These are phyloP conservation scores for Onychomys leucogaster DNA, from an alignment of 2,797 vertebrate species.

Conservation along the genomic window DNA sequence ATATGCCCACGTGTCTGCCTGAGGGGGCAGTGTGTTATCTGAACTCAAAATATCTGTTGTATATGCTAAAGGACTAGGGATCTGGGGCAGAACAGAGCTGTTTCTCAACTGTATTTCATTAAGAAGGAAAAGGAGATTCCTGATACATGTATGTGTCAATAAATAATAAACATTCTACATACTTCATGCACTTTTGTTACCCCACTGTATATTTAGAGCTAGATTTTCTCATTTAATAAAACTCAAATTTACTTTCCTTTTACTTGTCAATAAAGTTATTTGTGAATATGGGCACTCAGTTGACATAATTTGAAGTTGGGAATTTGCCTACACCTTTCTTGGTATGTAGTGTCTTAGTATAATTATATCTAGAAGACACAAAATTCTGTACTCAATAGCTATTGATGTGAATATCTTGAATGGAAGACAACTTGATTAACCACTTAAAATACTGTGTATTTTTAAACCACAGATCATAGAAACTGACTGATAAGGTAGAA, in stretches of 20 bases:
- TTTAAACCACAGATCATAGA: constrained; percentile 28
- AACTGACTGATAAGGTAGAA: background rate
- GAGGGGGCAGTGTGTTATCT: background rate
- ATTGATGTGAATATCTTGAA: constrained; percentile 40
- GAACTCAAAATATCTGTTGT: background rate
- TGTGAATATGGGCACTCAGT: constrained; percentile 16
- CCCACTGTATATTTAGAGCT: background rate
- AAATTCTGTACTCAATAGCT: constrained; percentile 36
- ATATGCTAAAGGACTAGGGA: constrained; percentile 3
- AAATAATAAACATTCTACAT: constrained; percentile 2
- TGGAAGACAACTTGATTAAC: background rate
- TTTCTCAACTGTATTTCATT: background rate
- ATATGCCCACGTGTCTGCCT: background rate
- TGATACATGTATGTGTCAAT: background rate
- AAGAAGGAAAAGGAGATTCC: background rate
- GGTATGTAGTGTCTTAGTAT: constrained; percentile 9
- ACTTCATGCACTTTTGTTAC: background rate
- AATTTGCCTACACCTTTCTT: constrained; percentile 40
- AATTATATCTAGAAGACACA: background rate
- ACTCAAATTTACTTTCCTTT: constrained; percentile 19
- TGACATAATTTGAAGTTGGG: constrained; percentile 20
- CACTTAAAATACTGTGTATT: constrained; percentile 11
- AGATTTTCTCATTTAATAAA: constrained; percentile 46
- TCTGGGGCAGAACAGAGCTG: background rate
- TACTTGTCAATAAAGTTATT: constrained; percentile 10